Evolutionary conservation across 2,797 vertebrate species (phyloP), one percentile per base, ranked within the genome.

Genomic region (Mastacembelus armatus): DNA sequence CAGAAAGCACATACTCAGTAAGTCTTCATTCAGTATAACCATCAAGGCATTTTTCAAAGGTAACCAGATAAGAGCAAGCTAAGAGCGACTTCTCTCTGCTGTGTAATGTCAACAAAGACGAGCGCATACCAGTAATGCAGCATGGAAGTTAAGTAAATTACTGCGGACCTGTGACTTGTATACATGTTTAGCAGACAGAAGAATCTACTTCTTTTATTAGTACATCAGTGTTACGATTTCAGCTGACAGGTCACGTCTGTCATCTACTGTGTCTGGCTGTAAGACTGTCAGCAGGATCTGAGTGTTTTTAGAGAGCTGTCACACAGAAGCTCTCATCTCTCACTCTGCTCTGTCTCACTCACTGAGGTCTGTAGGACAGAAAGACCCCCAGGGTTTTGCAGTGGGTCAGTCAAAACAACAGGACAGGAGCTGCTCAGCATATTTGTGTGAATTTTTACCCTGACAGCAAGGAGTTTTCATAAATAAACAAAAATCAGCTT

Each of bases 261-360:
- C 87, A 77, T 67, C 51, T n/a, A 58, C 49, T 58, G 35, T 66
- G 69, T 27, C 52, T 68, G 74, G 39, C 61, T 74, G 57, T 42
- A 38, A 69, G 76, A 65, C 64, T 71, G 75, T n/a, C 77, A 79
- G 70, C 29, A 57, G 54, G 45, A 76, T 78, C 54, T 18, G 81
- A 77, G 43, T 56, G 64, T 70, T 79, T 81, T 81, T 74, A 80
- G 54, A 75, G 36, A 60, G 66, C 85, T 84, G 85, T 86, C 79
- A 80, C 4, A 66, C 21, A 55, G 16, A 54, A 65, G 66, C 52
- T 7, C 52, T 50, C 62, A 10, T 62, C 57, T 51, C 64, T 77
- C 57, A n/a, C 36, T 47, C 54, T 14, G 15, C 57, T 68, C 29
- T 11, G 29, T 62, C 60, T 50, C 33, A 49, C 39, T 73, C 24